phyloP scores from a whole-genome alignment of 2,888 invertebrate genomes.

The Drosophila macrospina region DNA sequence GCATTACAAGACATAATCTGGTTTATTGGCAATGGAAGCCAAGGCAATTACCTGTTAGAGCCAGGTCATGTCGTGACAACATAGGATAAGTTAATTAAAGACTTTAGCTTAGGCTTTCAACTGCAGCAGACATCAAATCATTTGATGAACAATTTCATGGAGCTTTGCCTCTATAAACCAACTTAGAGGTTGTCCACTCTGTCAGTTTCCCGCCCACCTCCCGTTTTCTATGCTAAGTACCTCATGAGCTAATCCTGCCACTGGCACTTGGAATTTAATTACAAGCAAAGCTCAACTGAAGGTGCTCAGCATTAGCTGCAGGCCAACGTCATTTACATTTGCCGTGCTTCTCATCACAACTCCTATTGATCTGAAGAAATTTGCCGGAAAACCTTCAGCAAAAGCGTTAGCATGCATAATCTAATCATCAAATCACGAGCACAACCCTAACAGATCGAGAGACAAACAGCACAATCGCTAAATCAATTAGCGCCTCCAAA shows the following conservation, averaged over 20 bases:
- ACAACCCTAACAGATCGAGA: slow-evolving; percentile 18
- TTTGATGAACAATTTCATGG: slow-evolving; percentile 66
- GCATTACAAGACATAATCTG: slow-evolving; percentile 21
- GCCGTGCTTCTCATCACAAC: neutral
- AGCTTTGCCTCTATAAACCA: slow-evolving; percentile 56
- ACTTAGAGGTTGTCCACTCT: slow-evolving; percentile 2
- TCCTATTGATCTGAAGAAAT: slow-evolving; percentile 1
- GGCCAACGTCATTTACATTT: slow-evolving; percentile 9
- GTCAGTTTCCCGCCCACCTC: neutral
- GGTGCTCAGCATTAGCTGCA: slow-evolving; percentile 14
- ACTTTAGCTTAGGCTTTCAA: slow-evolving; percentile 17
- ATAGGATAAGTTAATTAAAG: slow-evolving; percentile 12
- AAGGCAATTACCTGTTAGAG: slow-evolving; percentile 26
- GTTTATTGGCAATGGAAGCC: slow-evolving; percentile 14
- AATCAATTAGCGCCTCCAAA: slow-evolving; percentile 72
- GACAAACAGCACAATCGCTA: slow-evolving; percentile 48
- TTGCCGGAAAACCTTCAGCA: neutral
- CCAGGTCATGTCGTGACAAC: neutral
- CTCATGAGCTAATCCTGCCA: slow-evolving; percentile 28
- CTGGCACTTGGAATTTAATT: slow-evolving; percentile 68
- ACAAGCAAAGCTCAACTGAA: slow-evolving; percentile 44
- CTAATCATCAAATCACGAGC: slow-evolving; percentile 59
- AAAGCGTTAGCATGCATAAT: slow-evolving; percentile 29
- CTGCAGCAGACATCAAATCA: slow-evolving; percentile 31
- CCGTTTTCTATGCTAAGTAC: neutral